Base-by-base conservation (phyloP, 2,797 vertebrate species). In the Sebastes trivittatus region DNA sequence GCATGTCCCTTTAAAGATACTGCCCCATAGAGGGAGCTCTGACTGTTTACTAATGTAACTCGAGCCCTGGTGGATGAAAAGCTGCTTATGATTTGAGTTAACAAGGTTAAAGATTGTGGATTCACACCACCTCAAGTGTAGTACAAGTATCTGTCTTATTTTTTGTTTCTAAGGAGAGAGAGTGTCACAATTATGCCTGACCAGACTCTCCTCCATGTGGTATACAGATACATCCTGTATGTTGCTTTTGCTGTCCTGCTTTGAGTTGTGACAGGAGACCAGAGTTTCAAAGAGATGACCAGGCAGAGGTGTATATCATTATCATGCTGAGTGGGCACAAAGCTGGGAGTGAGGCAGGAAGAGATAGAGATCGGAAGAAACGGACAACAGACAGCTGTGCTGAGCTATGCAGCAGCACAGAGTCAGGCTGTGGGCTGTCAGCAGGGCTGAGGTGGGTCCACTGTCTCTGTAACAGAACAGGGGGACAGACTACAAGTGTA, bases 331-430 rank as follows among this genome's bases (percentile, higher is more conserved):
- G 87, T 84, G 81, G 77, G 77, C 94, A 93, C 82, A 92, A 92
- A 86, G 87, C n/a, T 61, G 68, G 34, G 82, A 85, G 81, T 59
- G 82, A 80, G 72, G 75, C 84, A 85, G 80, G 77, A 80, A 80
- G 83, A 88, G 88, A 88, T 65, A 60, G 81, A 86, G 91, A 91
- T 81, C 7, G 81, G 87, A 92, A 75, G 91, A 91, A 91, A 79
- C 83, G 79, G 92, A 92, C 90, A 90, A 92, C 86, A 87, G 93
- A 95, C 94, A 95, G 94, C 92, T 94, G 93, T 95, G 94, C 94
- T 94, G 94, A 94, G 93, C 88, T 92, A 27, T 92, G 92, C 92
- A 93, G 88, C 92, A 77, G 11, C 67, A 71, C 79, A 74, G 79
- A 87, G 84, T 88, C 89, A 87, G 92, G 79, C 90, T 86, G 87